Evolutionary conservation across 2,888 invertebrate species (phyloP).

Genomic region (Drosophila putrida): DNA sequence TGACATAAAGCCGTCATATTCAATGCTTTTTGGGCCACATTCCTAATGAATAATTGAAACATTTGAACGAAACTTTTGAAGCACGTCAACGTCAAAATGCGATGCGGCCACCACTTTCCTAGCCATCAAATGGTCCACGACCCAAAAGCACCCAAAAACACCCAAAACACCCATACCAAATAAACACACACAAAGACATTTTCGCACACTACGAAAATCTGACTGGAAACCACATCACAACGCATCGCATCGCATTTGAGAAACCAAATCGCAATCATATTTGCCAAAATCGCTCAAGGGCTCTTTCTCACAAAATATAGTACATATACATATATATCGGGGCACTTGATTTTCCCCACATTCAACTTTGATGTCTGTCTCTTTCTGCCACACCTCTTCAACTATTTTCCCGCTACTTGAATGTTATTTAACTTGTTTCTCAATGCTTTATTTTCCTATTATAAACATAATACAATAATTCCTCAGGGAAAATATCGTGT

Average conservation of each 20-base stretch:
- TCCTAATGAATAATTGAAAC: slow-evolving; percentile 61
- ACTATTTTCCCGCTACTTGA: not conserved
- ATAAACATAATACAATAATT: slow-evolving; percentile 2
- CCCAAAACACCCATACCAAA: too few species aligned
- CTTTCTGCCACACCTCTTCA: too few species aligned
- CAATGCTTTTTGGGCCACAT: slow-evolving; percentile 33
- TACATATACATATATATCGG: too few species aligned
- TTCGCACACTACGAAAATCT: slow-evolving; percentile 6
- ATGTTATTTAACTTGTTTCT: slow-evolving; percentile 4
- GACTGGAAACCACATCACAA: slow-evolving; percentile 40
- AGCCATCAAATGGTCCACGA: slow-evolving; percentile 4
- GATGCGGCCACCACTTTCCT: slow-evolving; percentile 23
- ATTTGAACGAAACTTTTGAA: slow-evolving; percentile 42
- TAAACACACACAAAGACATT: slow-evolving; percentile 19
- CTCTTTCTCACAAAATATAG: not conserved
- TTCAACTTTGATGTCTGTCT: slow-evolving; percentile 28
- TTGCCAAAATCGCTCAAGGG: slow-evolving; percentile 34
- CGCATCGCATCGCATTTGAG: slow-evolving; percentile 11
- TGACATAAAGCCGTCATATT: slow-evolving; percentile 12
- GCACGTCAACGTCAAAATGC: slow-evolving; percentile 48
- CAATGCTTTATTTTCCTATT: not conserved
- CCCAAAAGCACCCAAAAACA: not conserved
- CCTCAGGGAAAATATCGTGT: not conserved
- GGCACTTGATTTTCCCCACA: slow-evolving; percentile 19
- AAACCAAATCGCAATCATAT: slow-evolving; percentile 35